A percentile compares a stretch with the other conserved stretches of the same genome.
phyloP scores from a whole-genome alignment of 2,797 vertebrate species.

The Florisuga fusca region DNA sequence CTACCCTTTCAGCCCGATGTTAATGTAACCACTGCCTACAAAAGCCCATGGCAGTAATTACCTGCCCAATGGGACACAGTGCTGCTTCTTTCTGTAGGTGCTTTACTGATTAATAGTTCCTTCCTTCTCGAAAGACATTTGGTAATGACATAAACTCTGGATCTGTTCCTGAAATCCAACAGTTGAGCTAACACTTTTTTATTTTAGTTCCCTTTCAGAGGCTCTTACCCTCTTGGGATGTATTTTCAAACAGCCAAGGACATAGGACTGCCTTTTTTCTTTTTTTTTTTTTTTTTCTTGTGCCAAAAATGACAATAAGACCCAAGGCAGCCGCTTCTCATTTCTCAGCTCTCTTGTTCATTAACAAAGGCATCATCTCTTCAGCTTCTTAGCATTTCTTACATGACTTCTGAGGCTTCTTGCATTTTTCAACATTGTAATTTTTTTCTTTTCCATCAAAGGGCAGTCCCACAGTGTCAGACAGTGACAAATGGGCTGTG shows the following conservation, averaged over 20 bases:
- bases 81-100: background rate
- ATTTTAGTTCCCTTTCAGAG: background rate
- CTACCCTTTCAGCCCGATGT: background rate
- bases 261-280: background rate
- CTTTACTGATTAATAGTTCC: background rate
- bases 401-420: background rate
- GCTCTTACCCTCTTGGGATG: background rate
- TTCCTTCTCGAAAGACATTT: constrained; percentile 11
- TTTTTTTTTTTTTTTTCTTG: background rate
- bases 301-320: constrained; percentile 4
- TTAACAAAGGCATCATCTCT: background rate
- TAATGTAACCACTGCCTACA: background rate
- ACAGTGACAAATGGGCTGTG: background rate
- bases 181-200: background rate
- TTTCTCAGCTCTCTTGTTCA: constrained; percentile 9
- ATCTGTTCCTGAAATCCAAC: constrained; percentile 16
- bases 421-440: background rate
- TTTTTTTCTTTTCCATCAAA: constrained; percentile 12
- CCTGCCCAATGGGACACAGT: background rate
- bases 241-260: constrained; percentile 2
- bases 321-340: background rate
- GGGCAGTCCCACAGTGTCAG: background rate
- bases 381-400: background rate
- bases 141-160: constrained; percentile 14
- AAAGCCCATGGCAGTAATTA: background rate